Evolutionary conservation across 2,797 vertebrate genomes (phyloP).

Genomic region (Notamacropus eugenii): DNA sequence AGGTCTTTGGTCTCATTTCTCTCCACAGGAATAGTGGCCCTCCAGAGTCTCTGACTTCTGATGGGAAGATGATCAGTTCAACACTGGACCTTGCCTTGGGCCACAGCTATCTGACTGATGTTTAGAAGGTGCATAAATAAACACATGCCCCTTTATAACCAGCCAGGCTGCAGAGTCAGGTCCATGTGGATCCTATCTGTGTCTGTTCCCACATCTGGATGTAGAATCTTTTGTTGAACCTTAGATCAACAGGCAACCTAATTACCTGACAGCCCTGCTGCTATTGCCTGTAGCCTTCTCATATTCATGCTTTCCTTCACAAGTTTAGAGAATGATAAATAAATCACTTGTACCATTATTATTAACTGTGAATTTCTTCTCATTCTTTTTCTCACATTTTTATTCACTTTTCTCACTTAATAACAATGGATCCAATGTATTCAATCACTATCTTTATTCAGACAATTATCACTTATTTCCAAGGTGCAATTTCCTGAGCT

Average conservation of each 20-base stretch:
- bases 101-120: not conserved
- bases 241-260: not conserved
- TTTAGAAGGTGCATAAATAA: not conserved
- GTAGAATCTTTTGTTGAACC: not conserved
- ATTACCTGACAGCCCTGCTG: not conserved
- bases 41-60: not conserved
- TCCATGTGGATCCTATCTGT: not conserved
- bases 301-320: not conserved
- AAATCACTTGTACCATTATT: not conserved
- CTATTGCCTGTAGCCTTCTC: not conserved
- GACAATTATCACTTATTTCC: not conserved
- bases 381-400: not conserved
- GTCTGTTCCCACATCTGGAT: not conserved
- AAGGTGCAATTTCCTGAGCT: not conserved
- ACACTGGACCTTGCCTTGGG: not conserved
- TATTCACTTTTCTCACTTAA: not conserved
- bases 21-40: not conserved
- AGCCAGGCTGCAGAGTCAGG: not conserved
- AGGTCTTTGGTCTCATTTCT: not conserved
- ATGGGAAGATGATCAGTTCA: not conserved
- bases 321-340: not conserved
- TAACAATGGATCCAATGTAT: not conserved
- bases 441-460: not conserved
- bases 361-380: not conserved
- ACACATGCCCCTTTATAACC: not conserved